Percentiles rank a stretch among this genome's conserved stretches.
Evolutionary conservation across 2,113 vertebrate genomes (phyloP).

Genomic region (Hemibagrus wyckioides): DNA sequence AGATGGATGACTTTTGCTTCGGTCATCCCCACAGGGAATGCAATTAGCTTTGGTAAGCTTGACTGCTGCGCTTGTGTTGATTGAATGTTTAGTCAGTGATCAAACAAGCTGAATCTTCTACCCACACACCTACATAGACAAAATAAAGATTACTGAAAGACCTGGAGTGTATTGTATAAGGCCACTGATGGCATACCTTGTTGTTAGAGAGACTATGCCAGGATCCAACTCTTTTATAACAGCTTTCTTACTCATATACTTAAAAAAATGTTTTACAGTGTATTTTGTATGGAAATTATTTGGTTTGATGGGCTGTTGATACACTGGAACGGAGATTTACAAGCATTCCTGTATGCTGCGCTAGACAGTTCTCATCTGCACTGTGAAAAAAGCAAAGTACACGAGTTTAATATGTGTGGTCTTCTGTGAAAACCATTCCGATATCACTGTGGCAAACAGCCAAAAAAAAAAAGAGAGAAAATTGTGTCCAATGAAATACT

Average conservation of each 20-base stretch:
- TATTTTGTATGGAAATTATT: neutral
- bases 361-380: neutral
- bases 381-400: neutral
- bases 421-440: neutral
- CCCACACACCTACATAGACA: conserved; percentile 20
- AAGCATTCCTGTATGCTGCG: neutral
- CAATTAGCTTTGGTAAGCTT: conserved; percentile 51
- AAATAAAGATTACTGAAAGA: conserved; percentile 43
- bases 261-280: neutral
- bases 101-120: conserved; percentile 38
- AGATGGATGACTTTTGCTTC: conserved; percentile 43
- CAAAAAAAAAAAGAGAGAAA: neutral
- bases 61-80: conserved; percentile 28
- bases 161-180: conserved; percentile 11
- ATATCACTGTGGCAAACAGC: neutral
- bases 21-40: conserved; percentile 51
- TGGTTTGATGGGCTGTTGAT: neutral
- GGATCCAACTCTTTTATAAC: neutral
- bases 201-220: conserved; percentile 36
- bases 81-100: conserved; percentile 39
- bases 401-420: neutral
- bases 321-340: neutral
- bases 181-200: conserved; percentile 44
- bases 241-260: neutral
- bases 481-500: neutral